Conservation (phyloP, 1,140 invertebrate genomes). For the Lordiphosa clarofinis region DNA sequence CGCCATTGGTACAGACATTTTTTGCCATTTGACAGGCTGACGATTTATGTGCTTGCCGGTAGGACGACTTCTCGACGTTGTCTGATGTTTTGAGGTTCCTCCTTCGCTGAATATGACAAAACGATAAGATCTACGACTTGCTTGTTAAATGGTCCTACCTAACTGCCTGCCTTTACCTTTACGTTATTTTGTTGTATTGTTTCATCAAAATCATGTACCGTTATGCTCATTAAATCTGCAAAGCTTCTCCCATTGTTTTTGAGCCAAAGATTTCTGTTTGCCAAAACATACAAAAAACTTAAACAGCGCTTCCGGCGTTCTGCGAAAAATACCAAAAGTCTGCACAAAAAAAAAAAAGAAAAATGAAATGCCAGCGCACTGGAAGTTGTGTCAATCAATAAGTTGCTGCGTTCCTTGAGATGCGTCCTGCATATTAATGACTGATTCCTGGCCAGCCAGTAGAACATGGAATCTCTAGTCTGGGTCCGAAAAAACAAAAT, state of each 20-base stretch:
- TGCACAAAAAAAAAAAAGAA: slow-evolving; percentile 19
- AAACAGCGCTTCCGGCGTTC: slow-evolving; percentile 71
- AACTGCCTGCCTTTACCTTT: slow-evolving; percentile 15
- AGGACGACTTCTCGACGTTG: slow-evolving; percentile 22
- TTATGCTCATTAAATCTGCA: slow-evolving; percentile 78
- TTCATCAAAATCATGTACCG: slow-evolving; percentile 75
- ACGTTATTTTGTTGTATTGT: slow-evolving; percentile 50
- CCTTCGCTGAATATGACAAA: slow-evolving; percentile 63
- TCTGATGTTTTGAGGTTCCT: slow-evolving; percentile 20
- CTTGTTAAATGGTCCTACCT: slow-evolving; percentile 54
- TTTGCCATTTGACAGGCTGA: slow-evolving; percentile 75
- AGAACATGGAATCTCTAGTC: slow-evolving; percentile 14
- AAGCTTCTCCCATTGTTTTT: slow-evolving; percentile 50
- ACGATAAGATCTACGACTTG: slow-evolving; percentile 71
- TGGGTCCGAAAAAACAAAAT: slow-evolving; percentile 27
- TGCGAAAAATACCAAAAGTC: slow-evolving; percentile 55
- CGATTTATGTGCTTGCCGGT: slow-evolving; percentile 71
- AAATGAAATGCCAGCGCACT: slow-evolving; percentile 54
- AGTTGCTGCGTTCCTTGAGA: slow-evolving; percentile 53
- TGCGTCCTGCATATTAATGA: slow-evolving; percentile 74
- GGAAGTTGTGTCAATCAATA: slow-evolving; percentile 79
- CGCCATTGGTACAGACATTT: slow-evolving; percentile 53
- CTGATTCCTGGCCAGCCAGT: slow-evolving; percentile 1
- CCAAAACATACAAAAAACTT: slow-evolving; percentile 45
- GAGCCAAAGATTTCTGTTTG: slow-evolving; percentile 39